Percentiles rank a stretch among this genome's conserved stretches.
Conservation (phyloP, 1,140 invertebrate genomes). For the Anagrus nilaparvatae region DNA sequence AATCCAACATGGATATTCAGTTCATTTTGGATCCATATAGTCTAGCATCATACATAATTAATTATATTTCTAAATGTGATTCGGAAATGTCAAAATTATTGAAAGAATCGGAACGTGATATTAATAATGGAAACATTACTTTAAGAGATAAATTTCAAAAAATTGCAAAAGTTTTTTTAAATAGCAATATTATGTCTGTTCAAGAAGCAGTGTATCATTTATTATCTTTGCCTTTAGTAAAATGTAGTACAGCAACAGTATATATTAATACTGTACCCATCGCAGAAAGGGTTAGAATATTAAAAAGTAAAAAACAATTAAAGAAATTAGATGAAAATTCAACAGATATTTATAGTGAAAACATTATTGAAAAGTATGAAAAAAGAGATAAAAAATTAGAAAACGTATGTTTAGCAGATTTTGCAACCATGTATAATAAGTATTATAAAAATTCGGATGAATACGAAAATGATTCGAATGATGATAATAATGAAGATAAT, state of each 20-base stretch:
- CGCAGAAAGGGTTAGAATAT: neutral
- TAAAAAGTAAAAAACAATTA: neutral
- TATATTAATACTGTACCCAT: neutral
- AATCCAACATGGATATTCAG: conserved; percentile 11
- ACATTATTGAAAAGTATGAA: neutral
- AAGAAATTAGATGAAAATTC: neutral
- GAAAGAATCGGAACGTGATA: conserved; percentile 12
- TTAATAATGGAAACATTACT: conserved; percentile 13
- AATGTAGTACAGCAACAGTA: neutral
- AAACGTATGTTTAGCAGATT: neutral
- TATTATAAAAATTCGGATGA: neutral
- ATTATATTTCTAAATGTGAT: conserved; percentile 21
- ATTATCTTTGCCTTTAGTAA: conserved; percentile 18
- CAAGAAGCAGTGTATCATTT: conserved; percentile 27
- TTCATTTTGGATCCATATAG: conserved; percentile 21
- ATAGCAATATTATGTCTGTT: conserved; percentile 22
- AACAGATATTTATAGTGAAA: neutral
- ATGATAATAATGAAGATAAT: neutral
- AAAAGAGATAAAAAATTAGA: neutral
- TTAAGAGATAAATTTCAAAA: conserved; percentile 20
- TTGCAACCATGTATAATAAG: neutral
- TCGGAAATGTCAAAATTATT: conserved; percentile 20
- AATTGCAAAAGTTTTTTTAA: conserved; percentile 23
- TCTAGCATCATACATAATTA: conserved; percentile 20
- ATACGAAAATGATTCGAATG: neutral